phyloP scores from a whole-genome alignment of 2,797 vertebrate genomes.

The Sebastes trivittatus region DNA sequence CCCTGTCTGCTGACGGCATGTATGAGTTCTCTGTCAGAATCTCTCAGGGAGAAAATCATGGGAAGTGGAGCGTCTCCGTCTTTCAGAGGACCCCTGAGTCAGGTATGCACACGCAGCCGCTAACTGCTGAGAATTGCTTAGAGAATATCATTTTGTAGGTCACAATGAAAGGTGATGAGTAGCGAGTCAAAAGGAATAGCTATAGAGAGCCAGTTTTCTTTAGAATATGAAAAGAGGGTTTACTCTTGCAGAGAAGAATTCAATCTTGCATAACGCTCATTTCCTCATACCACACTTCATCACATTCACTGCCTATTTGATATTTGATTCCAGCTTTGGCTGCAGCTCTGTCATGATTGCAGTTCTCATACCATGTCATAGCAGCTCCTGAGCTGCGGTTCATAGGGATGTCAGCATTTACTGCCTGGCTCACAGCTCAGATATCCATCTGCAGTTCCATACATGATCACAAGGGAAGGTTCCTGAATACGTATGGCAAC shows the following conservation, averaged over 20 bases:
- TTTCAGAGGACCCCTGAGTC: constrained; percentile 97
- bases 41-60: constrained; percentile 86
- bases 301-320: constrained; percentile 41
- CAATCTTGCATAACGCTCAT: constrained; percentile 26
- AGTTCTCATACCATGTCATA: constrained; percentile 51
- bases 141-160: not conserved
- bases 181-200: not conserved
- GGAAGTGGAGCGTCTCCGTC: constrained; percentile 93
- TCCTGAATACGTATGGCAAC: constrained; percentile 58
- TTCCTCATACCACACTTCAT: constrained; percentile 46
- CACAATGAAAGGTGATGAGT: not conserved
- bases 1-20: constrained; percentile 91
- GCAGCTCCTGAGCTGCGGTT: constrained; percentile 61
- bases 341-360: constrained; percentile 32
- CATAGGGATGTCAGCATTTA: constrained; percentile 69
- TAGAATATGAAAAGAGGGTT: constrained; percentile 2
- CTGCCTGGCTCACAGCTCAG: constrained; percentile 53
- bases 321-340: constrained; percentile 54
- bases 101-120: constrained; percentile 78
- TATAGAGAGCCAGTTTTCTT: not conserved
- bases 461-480: constrained; percentile 53
- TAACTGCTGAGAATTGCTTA: constrained; percentile 3
- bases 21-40: constrained; percentile 96
- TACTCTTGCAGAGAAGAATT: constrained; percentile 15
- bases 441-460: constrained; percentile 55